Conservation (phyloP, 2,888 invertebrate species). For the Cataglyphis rosenhaueri region DNA sequence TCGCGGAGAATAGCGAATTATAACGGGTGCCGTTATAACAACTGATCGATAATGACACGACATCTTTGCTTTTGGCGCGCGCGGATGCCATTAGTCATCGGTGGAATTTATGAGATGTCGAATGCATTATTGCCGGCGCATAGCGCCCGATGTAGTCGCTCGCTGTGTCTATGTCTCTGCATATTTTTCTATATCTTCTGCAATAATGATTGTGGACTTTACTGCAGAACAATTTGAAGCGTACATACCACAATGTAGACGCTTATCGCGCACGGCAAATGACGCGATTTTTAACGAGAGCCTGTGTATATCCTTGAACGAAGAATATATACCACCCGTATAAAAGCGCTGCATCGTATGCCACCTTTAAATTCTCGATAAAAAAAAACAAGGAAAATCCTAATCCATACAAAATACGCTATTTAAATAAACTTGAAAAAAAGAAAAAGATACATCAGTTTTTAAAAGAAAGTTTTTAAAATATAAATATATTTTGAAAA, state of each 20-base stretch:
- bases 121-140: constrained; percentile 9
- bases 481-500: neutral
- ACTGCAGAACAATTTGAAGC: constrained; percentile 37
- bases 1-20: constrained; percentile 16
- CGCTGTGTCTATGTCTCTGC: constrained; percentile 21
- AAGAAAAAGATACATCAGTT: neutral
- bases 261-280: constrained; percentile 30
- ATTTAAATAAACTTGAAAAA: neutral
- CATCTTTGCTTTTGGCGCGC: constrained; percentile 25
- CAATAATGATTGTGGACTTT: constrained; percentile 33
- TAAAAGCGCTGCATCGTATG: neutral
- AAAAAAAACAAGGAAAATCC: neutral
- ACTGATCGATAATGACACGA: constrained; percentile 46
- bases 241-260: constrained; percentile 16
- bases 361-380: neutral
- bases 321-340: neutral
- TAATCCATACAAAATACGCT: neutral
- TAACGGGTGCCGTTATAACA: constrained; percentile 4
- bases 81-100: constrained; percentile 11
- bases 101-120: constrained; percentile 29
- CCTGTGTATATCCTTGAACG: constrained; percentile 7
- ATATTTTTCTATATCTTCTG: constrained; percentile 4
- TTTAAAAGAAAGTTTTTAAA: neutral
- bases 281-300: constrained; percentile 23
- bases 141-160: neutral